Evolutionary conservation across 2,113 vertebrate genomes (phyloP).

Genomic region (Crotophaga sulcirostris): DNA sequence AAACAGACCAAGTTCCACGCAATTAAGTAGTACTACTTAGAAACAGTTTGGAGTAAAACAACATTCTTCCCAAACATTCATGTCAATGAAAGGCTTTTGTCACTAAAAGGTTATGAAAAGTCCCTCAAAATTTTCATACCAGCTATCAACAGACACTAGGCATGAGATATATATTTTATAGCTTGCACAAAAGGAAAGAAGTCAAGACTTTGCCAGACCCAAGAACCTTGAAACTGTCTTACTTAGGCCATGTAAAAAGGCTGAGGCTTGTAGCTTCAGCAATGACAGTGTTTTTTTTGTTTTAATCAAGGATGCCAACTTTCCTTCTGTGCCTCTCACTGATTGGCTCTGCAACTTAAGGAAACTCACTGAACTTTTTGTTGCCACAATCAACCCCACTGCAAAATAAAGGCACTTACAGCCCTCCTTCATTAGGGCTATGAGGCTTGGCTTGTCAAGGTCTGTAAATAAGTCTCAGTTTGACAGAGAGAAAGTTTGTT

Average conservation of each 20-base stretch:
- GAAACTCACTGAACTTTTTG: background rate
- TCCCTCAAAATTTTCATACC: background rate
- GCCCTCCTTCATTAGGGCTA: background rate
- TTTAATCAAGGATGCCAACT: background rate
- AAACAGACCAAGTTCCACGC: rapidly evolving
- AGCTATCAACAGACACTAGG: background rate
- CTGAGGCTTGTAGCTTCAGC: background rate
- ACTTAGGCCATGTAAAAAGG: background rate
- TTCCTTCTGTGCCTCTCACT: background rate
- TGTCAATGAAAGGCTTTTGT: background rate
- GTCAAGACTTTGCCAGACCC: background rate
- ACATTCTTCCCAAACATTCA: background rate
- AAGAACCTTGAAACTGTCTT: background rate
- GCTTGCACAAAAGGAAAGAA: background rate
- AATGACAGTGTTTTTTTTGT: background rate
- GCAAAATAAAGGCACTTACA: background rate
- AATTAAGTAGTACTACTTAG: background rate
- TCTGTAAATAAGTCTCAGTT: background rate
- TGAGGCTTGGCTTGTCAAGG: background rate
- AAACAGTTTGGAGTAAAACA: background rate
- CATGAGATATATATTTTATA: background rate
- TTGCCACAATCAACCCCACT: background rate
- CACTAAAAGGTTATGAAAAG: background rate
- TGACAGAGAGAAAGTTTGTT: background rate
- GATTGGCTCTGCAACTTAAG: background rate